Conservation (phyloP, 2,113 vertebrate species). For the Platichthys flesus region DNA sequence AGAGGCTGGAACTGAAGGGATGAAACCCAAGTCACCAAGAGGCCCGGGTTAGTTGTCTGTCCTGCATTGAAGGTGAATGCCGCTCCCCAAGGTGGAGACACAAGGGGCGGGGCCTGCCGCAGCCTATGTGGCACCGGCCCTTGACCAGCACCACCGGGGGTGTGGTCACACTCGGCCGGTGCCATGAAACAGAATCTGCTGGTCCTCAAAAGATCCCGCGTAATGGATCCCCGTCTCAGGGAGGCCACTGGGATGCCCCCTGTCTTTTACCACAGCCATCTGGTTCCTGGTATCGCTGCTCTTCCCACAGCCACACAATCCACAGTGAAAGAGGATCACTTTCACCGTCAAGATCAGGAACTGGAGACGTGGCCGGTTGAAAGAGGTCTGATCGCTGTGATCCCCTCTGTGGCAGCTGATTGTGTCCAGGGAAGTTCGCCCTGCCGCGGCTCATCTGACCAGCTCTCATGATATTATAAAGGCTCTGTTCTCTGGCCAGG, state of each 20-base stretch:
- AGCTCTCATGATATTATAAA: not conserved
- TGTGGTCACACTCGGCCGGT: slow-evolving; percentile 72
- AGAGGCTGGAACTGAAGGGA: slow-evolving; percentile 51
- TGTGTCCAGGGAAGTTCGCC: slow-evolving; percentile 52
- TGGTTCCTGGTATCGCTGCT: slow-evolving; percentile 66
- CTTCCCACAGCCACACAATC: slow-evolving; percentile 72
- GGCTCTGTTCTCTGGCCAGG: not conserved
- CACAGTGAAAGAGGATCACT: slow-evolving; percentile 73
- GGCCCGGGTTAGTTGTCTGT: slow-evolving; percentile 69
- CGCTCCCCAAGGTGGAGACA: slow-evolving; percentile 66
- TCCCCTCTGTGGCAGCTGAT: slow-evolving; percentile 55
- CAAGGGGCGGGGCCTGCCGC: slow-evolving; percentile 43
- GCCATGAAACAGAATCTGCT: slow-evolving; percentile 80
- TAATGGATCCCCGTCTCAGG: slow-evolving; percentile 72
- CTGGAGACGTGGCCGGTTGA: slow-evolving; percentile 61
- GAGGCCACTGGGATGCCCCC: slow-evolving; percentile 66
- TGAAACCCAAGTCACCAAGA: slow-evolving; percentile 70
- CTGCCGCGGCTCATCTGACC: slow-evolving; percentile 42
- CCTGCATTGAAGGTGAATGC: slow-evolving; percentile 65
- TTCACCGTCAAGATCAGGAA: slow-evolving; percentile 74
- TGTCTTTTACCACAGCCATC: slow-evolving; percentile 73
- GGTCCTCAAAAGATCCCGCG: slow-evolving; percentile 74
- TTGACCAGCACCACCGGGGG: slow-evolving; percentile 30
- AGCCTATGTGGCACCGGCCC: slow-evolving; percentile 58
- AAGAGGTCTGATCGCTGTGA: slow-evolving; percentile 59